phyloP scores from a whole-genome alignment of 2,888 invertebrate genomes.

The Dynastes tityus region DNA sequence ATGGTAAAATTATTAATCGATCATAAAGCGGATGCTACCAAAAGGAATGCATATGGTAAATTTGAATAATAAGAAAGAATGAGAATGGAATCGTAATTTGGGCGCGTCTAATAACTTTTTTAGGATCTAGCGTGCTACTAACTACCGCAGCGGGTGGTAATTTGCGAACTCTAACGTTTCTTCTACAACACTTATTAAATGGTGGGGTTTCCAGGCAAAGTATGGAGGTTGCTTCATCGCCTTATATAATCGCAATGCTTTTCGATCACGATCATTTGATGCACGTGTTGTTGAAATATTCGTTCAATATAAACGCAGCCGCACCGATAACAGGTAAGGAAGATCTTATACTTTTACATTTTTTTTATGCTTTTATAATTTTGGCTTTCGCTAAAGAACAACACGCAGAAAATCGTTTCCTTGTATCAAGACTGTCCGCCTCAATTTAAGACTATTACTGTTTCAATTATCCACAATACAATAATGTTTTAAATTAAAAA shows the following conservation, averaged over 20 bases:
- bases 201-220: constrained; percentile 66
- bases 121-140: constrained; percentile 65
- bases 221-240: constrained; percentile 64
- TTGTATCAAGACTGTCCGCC: too few species aligned
- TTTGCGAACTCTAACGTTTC: constrained; percentile 61
- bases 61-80: constrained; percentile 16
- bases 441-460: too few species aligned
- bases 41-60: constrained; percentile 65
- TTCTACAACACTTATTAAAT: constrained; percentile 64
- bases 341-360: background rate
- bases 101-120: constrained; percentile 33
- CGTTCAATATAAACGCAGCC: constrained; percentile 61
- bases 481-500: too few species aligned
- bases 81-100: background rate
- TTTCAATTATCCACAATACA: too few species aligned
- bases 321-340: constrained; percentile 62
- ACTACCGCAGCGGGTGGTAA: constrained; percentile 64
- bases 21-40: constrained; percentile 65
- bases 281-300: constrained; percentile 62
- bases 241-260: constrained; percentile 64
- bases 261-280: constrained; percentile 62
- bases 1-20: constrained; percentile 62
- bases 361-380: background rate
- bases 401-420: too few species aligned
- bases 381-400: too few species aligned